A percentile compares a stretch with the other conserved stretches of the same genome.
These are phyloP conservation scores for Tholera decimalis DNA, from an alignment of 2,888 invertebrate species.

Conservation along the genomic window DNA sequence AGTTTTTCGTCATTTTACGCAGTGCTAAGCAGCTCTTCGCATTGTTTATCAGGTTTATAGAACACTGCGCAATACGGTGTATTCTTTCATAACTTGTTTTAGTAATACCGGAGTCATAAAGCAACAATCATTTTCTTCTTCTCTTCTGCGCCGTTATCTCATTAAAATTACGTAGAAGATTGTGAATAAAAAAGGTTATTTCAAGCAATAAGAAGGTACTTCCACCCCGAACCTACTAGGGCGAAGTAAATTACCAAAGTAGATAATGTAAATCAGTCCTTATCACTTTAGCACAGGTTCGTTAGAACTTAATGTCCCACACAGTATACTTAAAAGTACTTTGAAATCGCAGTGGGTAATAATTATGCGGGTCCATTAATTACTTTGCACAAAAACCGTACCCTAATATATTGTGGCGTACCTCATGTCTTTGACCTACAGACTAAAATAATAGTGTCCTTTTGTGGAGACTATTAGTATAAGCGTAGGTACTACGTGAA, in stretches of 20 bases:
- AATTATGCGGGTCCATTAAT: constrained; percentile 53
- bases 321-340: constrained; percentile 42
- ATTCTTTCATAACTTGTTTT: neutral
- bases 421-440: constrained; percentile 30
- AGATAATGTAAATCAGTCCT: constrained; percentile 42
- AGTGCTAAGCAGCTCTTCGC: neutral
- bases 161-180: neutral
- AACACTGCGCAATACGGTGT: neutral
- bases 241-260: constrained; percentile 23
- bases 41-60: neutral
- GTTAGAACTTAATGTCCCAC: constrained; percentile 33
- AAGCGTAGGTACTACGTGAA: constrained; percentile 12
- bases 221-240: neutral
- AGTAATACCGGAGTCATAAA: neutral
- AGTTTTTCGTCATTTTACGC: neutral
- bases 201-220: neutral
- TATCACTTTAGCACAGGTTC: constrained; percentile 32
- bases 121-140: too few species aligned
- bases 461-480: constrained; percentile 13
- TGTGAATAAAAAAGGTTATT: neutral
- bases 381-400: constrained; percentile 46
- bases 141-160: too few species aligned
- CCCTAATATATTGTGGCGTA: constrained; percentile 39
- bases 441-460: constrained; percentile 36
- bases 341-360: constrained; percentile 41